phyloP scores from a whole-genome alignment of 2,113 vertebrate genomes.

The Phalacrocorax carbo region DNA sequence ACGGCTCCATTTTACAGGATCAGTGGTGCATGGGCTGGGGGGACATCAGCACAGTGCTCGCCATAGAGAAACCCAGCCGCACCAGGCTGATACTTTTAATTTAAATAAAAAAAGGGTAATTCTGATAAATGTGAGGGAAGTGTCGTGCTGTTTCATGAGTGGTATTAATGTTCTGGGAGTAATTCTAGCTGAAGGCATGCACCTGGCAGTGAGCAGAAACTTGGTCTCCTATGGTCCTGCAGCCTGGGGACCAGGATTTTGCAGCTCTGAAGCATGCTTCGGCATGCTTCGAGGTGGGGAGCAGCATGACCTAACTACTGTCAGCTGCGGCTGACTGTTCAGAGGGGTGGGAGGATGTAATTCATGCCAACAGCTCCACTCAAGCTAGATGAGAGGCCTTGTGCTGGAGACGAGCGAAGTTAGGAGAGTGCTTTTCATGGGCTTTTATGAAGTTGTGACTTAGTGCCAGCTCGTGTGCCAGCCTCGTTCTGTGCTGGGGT shows the following conservation, averaged over 20 bases:
- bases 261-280: not conserved
- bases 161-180: not conserved
- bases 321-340: not conserved
- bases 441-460: not conserved
- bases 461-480: not conserved
- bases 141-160: not conserved
- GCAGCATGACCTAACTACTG: not conserved
- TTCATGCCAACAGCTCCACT: not conserved
- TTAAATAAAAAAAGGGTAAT: not conserved
- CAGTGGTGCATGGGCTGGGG: not conserved
- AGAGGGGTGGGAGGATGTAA: not conserved
- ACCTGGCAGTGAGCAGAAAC: not conserved
- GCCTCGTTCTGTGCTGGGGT: not conserved
- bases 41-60: accelerated
- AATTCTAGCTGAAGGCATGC: not conserved
- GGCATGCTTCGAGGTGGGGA: not conserved
- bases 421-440: not conserved
- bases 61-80: not conserved
- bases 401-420: not conserved
- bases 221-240: not conserved
- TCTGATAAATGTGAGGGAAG: not conserved
- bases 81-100: not conserved
- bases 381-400: not conserved
- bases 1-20: not conserved
- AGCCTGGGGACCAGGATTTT: not conserved